Base-by-base conservation (phyloP, 2,888 invertebrate species). In the Alitta virens region DNA sequence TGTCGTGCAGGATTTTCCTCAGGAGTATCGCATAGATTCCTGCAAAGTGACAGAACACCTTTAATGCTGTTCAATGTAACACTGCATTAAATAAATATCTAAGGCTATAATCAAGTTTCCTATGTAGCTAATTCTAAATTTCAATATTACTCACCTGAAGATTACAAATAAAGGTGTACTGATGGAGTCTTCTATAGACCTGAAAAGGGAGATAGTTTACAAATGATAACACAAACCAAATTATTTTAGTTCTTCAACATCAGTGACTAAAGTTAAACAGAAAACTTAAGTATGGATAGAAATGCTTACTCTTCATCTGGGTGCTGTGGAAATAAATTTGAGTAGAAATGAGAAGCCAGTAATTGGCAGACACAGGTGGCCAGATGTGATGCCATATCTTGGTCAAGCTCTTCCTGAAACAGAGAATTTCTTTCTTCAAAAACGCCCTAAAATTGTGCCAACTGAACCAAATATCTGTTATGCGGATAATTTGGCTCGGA, bases 111-210 rank as follows among this genome's bases (percentile, higher is more conserved):
- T n/a, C n/a, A n/a, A n/a, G n/a, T n/a, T n/a, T n/a, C n/a, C n/a
- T n/a, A n/a, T n/a, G n/a, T n/a, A n/a, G n/a, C n/a, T n/a, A n/a
- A n/a, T n/a, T n/a, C n/a, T n/a, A n/a, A n/a, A n/a, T n/a, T n/a
- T n/a, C n/a, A n/a, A n/a, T n/a, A n/a, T n/a, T n/a, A 63, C 73
- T 66, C 68, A 82, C 82, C 83, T 75, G 82, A 93, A 92, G 85
- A 96, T 86, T 21, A 93, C 89, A 83, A 94, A 96, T 71, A 96
- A 82, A 61, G 93, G 92, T 40, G 89, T 87, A 73, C 89, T 90
- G 74, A 91, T 88, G 75, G 91, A 91, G 78, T 91, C 90, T 72
- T 88, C 87, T 66, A 91, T 81, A 69, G 78, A 73, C 56, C 80
- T 80, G 73, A 38, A 72, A 71, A 25, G 51, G 56, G 49, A 33